Evolutionary conservation across 1,140 invertebrate species (phyloP).

Genomic region (Meloidogyne floridensis): DNA sequence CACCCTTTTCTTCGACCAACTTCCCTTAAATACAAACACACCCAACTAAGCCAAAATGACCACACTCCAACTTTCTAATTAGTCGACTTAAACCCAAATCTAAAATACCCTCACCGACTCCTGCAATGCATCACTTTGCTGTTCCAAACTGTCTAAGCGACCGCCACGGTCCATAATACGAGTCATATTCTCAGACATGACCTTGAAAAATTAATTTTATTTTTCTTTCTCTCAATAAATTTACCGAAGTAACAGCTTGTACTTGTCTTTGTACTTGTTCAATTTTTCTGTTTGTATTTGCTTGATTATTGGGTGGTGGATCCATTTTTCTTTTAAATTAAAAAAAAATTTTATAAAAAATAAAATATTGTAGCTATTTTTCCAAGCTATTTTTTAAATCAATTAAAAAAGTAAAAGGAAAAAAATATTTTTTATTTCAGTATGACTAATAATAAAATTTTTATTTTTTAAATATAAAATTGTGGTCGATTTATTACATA

Average conservation of each 20-base stretch:
- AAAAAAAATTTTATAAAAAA: neutral
- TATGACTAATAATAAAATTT: too few relatives aligned
- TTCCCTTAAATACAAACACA: too few relatives aligned
- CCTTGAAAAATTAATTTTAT: neutral
- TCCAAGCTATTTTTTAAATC: too few relatives aligned
- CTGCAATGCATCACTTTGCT: constrained; percentile 14
- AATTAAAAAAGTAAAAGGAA: too few relatives aligned
- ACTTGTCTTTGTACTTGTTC: constrained; percentile 20
- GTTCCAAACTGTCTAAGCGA: constrained; percentile 18
- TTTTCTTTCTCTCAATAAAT: neutral
- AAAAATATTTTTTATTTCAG: too few relatives aligned
- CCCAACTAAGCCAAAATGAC: too few relatives aligned
- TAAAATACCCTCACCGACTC: constrained; percentile 8
- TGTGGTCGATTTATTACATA: too few relatives aligned
- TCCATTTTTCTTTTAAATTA: constrained; percentile 18
- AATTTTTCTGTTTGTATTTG: constrained; percentile 5
- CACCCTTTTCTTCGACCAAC: too few relatives aligned
- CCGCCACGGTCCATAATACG: constrained; percentile 25
- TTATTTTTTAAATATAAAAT: too few relatives aligned
- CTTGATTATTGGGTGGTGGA: neutral
- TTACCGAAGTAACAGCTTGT: constrained; percentile 9
- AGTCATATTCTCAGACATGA: constrained; percentile 25
- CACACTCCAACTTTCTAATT: too few relatives aligned
- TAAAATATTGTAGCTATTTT: neutral
- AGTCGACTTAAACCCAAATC: too few relatives aligned